phyloP scores from a whole-genome alignment of 2,113 vertebrate species.

The Aplodontia rufa region DNA sequence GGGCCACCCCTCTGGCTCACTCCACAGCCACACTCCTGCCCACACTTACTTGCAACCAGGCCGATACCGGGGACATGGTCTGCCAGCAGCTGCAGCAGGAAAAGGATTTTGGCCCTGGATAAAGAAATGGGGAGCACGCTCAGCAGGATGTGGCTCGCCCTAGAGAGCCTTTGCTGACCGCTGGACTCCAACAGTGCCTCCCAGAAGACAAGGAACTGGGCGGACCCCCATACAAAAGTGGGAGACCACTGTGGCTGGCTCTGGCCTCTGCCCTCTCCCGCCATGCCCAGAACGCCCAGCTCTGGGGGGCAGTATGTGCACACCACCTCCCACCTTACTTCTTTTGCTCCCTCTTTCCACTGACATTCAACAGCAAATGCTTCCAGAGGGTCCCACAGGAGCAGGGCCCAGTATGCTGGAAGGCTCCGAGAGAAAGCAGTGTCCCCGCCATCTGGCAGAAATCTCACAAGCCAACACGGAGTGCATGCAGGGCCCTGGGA shows the following conservation, averaged over 20 bases:
- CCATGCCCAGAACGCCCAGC: slow-evolving; percentile 82
- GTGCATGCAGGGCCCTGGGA: not conserved
- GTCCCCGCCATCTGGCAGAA: fast-evolving
- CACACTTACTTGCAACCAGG: slow-evolving; percentile 92
- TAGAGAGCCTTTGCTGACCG: not conserved
- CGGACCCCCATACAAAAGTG: no score
- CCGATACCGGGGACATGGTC: slow-evolving; percentile 94
- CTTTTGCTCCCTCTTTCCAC: not conserved
- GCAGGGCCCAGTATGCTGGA: not conserved
- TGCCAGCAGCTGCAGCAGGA: slow-evolving; percentile 92
- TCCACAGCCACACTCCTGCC: fast-evolving
- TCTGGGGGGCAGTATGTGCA: fast-evolving
- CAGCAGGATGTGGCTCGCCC: not conserved
- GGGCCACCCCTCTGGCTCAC: not conserved
- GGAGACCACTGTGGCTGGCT: slow-evolving; percentile 83
- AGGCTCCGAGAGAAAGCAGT: not conserved
- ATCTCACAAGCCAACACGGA: not conserved
- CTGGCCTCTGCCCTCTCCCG: slow-evolving; percentile 83
- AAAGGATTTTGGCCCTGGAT: slow-evolving; percentile 92
- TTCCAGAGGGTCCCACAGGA: fast-evolving
- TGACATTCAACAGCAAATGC: not conserved
- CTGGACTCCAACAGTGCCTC: not conserved
- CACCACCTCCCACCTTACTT: no score
- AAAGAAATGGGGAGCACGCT: slow-evolving; percentile 18
- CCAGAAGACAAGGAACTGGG: no score